Evolutionary conservation across 2,888 invertebrate species (phyloP).

Genomic region (Agrilus mali): DNA sequence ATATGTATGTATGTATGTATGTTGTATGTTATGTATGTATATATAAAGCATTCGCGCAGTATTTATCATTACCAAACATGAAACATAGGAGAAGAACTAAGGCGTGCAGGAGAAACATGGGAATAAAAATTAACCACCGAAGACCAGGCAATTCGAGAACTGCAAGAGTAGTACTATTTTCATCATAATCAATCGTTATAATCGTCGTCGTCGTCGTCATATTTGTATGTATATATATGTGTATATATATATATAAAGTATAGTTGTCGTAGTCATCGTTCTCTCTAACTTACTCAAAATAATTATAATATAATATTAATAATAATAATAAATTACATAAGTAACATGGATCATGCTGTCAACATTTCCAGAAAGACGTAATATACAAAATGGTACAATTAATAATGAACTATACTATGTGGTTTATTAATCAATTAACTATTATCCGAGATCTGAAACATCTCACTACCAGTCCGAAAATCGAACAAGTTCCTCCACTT

Average conservation of each 20-base stretch:
- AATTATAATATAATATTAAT: constrained; percentile 8
- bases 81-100: constrained; percentile 33
- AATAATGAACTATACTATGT: constrained; percentile 32
- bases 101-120: constrained; percentile 25
- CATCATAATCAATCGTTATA: constrained; percentile 11
- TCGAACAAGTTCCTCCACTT: too few species aligned
- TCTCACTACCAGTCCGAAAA: constrained; percentile 15
- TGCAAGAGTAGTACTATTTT: constrained; percentile 24
- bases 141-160: constrained; percentile 27
- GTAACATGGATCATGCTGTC: constrained; percentile 34
- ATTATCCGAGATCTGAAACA: constrained; percentile 24
- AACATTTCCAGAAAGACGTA: constrained; percentile 37
- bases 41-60: constrained; percentile 43
- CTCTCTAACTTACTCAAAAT: too few species aligned
- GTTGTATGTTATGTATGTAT: too few species aligned
- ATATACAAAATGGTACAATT: constrained; percentile 38
- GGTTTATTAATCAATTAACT: constrained; percentile 26
- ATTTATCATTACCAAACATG: constrained; percentile 35
- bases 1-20: too few species aligned
- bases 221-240: too few species aligned
- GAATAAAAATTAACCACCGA: constrained; percentile 19
- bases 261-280: too few species aligned
- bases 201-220: too few species aligned
- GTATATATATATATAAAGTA: too few species aligned
- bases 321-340: constrained; percentile 32